These are phyloP conservation scores for Eristalis pertinax DNA, from an alignment of 2,888 invertebrate genomes.

Conservation along the genomic window DNA sequence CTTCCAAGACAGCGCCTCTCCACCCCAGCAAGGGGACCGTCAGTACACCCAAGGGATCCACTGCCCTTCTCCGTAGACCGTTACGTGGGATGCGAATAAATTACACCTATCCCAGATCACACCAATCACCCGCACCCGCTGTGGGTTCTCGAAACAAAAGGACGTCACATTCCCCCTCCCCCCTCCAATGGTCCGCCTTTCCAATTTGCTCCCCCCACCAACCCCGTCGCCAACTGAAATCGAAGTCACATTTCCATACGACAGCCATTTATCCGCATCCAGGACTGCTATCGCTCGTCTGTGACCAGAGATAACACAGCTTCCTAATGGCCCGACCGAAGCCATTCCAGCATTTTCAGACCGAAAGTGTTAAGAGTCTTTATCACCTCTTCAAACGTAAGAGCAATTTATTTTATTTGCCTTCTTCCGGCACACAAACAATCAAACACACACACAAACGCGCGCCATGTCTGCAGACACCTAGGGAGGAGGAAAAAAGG, in stretches of 20 bases:
- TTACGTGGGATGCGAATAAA: neutral
- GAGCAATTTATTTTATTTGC: conserved; percentile 65
- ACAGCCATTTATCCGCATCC: conserved; percentile 55
- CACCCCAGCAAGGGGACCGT: neutral
- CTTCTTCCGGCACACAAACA: conserved; percentile 28
- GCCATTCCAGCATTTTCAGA: conserved; percentile 33
- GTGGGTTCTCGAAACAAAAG: conserved; percentile 30
- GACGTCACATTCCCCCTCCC: neutral
- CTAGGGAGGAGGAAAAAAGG: conserved; percentile 30
- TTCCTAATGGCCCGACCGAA: conserved; percentile 50
- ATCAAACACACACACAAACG: conserved; percentile 1
- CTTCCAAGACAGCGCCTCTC: neutral
- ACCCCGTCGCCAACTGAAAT: neutral
- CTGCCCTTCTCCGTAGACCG: neutral
- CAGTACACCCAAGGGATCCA: neutral
- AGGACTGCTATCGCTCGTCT: conserved; percentile 57
- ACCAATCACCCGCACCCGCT: conserved; percentile 36
- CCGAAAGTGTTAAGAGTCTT: conserved; percentile 68
- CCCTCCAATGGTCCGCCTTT: conserved; percentile 8
- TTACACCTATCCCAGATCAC: conserved; percentile 35
- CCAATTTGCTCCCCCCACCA: conserved; percentile 18
- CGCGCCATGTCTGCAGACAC: neutral
- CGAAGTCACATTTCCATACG: conserved; percentile 56
- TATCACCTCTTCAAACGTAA: conserved; percentile 61
- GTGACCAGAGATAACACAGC: conserved; percentile 51